These are phyloP conservation scores for Odontamblyopus lacepedii DNA, from an alignment of 2,797 vertebrate species.

Conservation along the genomic window DNA sequence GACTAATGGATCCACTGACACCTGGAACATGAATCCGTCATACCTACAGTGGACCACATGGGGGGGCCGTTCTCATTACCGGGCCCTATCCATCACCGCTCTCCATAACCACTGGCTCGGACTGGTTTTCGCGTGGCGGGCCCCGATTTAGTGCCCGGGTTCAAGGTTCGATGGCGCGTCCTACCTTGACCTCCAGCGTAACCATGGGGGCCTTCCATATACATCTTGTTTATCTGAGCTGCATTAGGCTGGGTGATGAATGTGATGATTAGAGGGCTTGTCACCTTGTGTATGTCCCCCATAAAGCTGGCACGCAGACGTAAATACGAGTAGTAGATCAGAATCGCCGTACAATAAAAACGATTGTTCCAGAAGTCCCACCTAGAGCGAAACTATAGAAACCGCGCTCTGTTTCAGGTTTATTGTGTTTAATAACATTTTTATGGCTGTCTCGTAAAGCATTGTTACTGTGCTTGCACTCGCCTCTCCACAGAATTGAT, in stretches of 20 bases:
- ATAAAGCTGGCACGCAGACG: not conserved
- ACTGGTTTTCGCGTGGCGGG: conserved; percentile 21
- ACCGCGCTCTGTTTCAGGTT: too few relatives aligned
- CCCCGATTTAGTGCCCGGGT: conserved; percentile 23
- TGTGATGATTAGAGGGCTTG: not conserved
- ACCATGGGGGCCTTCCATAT: not conserved
- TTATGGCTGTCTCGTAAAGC: too few relatives aligned
- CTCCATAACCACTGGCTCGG: conserved; percentile 27
- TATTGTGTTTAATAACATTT: too few relatives aligned
- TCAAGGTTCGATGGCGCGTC: conserved; percentile 20
- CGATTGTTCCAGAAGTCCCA: not conserved
- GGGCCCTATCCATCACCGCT: conserved; percentile 53
- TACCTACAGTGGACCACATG: conserved; percentile 8
- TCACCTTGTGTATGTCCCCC: not conserved
- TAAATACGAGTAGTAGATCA: not conserved
- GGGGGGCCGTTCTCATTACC: conserved; percentile 51
- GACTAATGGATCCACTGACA: conserved; percentile 46
- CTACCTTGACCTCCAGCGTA: conserved; percentile 9
- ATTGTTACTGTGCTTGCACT: too few relatives aligned
- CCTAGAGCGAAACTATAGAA: too few relatives aligned
- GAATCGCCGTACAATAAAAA: not conserved
- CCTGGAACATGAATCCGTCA: conserved; percentile 67
- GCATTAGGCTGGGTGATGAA: not conserved
- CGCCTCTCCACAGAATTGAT: too few relatives aligned
- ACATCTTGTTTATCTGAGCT: not conserved